Percentiles rank a stretch among this genome's conserved stretches.
phyloP scores from a whole-genome alignment of 2,888 invertebrate species.

The Ennomos fuscantarius region DNA sequence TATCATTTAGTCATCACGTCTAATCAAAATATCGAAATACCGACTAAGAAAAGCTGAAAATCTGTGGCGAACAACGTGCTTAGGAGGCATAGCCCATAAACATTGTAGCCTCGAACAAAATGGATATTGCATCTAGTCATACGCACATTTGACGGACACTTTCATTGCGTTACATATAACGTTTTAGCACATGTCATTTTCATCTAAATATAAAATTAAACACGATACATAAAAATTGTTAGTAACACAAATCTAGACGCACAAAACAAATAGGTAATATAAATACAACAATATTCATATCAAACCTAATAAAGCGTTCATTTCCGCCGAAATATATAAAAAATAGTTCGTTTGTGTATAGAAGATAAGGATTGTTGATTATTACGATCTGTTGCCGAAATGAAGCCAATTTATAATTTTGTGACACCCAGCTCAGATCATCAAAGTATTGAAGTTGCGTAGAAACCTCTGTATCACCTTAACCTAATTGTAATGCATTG shows the following conservation, averaged over 20 bases:
- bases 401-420: conserved; percentile 76
- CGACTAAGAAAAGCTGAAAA: conserved; percentile 52
- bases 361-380: conserved; percentile 58
- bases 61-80: conserved; percentile 68
- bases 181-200: conserved; percentile 79
- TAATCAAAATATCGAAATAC: neutral
- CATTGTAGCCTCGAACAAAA: conserved; percentile 65
- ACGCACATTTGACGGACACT: conserved; percentile 77
- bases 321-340: conserved; percentile 62
- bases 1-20: conserved; percentile 8
- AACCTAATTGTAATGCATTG: conserved; percentile 30
- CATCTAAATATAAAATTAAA: conserved; percentile 73
- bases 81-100: conserved; percentile 70
- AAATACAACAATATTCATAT: conserved; percentile 66
- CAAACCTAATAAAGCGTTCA: conserved; percentile 74
- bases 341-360: conserved; percentile 53
- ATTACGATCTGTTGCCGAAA: conserved; percentile 85
- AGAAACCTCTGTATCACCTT: conserved; percentile 38
- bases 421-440: conserved; percentile 84
- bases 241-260: conserved; percentile 57
- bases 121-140: conserved; percentile 76
- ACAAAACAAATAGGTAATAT: conserved; percentile 67
- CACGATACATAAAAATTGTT: conserved; percentile 50
- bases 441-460: conserved; percentile 52
- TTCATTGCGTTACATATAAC: conserved; percentile 84